Percentiles rank a stretch among this genome's conserved stretches.
phyloP scores from a whole-genome alignment of 1,140 invertebrate species.

The Geopemphigus sp. region DNA sequence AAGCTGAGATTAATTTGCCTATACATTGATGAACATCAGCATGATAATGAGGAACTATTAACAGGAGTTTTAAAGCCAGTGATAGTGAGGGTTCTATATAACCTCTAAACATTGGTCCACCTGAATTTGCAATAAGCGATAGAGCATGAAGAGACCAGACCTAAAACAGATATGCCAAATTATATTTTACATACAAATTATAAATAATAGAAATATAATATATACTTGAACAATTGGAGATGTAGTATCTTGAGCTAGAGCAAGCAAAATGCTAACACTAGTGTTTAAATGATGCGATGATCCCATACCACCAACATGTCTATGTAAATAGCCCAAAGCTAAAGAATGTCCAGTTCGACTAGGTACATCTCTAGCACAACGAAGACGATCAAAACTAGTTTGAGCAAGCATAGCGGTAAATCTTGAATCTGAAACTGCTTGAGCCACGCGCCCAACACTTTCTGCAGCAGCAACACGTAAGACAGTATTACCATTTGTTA shows the following conservation, averaged over 20 bases:
- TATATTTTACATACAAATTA: background rate
- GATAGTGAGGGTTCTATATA: conserved; percentile 94
- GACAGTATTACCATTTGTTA: conserved; percentile 81
- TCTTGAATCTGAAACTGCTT: conserved; percentile 78
- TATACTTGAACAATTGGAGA: conserved; percentile 83
- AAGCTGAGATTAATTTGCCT: conserved; percentile 86
- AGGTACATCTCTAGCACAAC: conserved; percentile 82
- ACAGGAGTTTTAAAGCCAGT: conserved; percentile 81
- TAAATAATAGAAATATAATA: conserved; percentile 32
- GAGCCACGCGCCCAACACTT: conserved; percentile 83
- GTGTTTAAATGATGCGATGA: conserved; percentile 89
- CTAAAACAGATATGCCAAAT: conserved; percentile 57
- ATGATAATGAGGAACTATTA: conserved; percentile 83
- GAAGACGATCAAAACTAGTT: conserved; percentile 85
- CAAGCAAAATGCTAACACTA: conserved; percentile 88
- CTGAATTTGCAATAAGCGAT: conserved; percentile 93
- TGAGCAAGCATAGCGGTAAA: conserved; percentile 90
- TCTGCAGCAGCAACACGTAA: conserved; percentile 84
- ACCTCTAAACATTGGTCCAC: conserved; percentile 95
- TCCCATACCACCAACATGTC: conserved; percentile 86
- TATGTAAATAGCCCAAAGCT: conserved; percentile 86
- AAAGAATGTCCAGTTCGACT: conserved; percentile 89
- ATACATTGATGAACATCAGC: conserved; percentile 94
- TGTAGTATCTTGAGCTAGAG: conserved; percentile 88
- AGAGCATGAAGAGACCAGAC: conserved; percentile 96